These are phyloP conservation scores for Miltochrista miniata DNA, from an alignment of 2,888 invertebrate genomes.

Conservation along the genomic window DNA sequence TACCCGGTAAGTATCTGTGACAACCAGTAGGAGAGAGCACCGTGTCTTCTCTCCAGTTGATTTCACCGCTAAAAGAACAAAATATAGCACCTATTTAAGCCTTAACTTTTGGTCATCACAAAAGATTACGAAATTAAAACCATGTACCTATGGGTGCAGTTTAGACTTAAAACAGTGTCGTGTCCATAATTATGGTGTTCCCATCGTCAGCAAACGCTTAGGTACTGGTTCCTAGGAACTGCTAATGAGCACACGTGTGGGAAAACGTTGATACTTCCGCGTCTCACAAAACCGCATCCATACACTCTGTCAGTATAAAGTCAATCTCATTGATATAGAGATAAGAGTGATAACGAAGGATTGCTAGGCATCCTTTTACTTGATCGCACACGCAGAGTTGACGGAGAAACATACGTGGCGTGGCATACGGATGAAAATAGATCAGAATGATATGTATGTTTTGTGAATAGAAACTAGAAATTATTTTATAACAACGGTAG, in stretches of 20 bases:
- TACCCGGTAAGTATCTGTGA: too few relatives aligned
- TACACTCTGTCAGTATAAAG: constrained; percentile 3
- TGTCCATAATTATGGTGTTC: constrained; percentile 56
- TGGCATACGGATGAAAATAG: background rate
- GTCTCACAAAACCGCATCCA: constrained; percentile 26
- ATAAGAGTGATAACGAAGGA: constrained; percentile 7
- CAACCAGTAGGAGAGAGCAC: too few relatives aligned
- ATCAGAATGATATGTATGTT: background rate
- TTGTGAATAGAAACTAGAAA: too few relatives aligned
- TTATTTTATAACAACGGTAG: too few relatives aligned
- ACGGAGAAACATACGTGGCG: background rate
- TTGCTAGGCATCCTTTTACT: constrained; percentile 15
- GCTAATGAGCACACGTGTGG: constrained; percentile 71
- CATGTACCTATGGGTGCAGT: background rate
- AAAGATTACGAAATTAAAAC: background rate
- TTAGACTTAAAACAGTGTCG: constrained; percentile 24
- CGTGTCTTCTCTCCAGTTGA: too few relatives aligned
- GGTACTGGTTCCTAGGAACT: constrained; percentile 58
- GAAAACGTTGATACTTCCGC: constrained; percentile 59
- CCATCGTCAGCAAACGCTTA: constrained; percentile 47
- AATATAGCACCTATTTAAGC: too few relatives aligned
- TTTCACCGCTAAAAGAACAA: too few relatives aligned
- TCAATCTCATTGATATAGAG: background rate
- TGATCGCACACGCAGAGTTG: constrained; percentile 29
- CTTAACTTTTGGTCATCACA: too few relatives aligned